These are phyloP conservation scores for Anagyrus pseudococci DNA, from an alignment of 2,888 invertebrate genomes.

Conservation along the genomic window DNA sequence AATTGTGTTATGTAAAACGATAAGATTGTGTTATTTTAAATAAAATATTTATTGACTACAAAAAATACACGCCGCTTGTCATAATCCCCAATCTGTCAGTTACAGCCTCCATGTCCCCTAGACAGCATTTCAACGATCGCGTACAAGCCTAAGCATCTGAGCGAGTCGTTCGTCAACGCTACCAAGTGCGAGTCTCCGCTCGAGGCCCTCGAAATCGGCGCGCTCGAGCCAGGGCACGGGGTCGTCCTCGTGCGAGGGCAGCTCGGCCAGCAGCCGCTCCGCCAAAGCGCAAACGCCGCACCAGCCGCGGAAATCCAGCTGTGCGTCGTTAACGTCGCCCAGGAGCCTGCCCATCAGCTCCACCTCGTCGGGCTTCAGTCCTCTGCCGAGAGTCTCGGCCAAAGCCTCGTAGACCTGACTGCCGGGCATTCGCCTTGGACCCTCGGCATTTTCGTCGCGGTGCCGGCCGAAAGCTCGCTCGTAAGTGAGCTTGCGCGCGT, in stretches of 20 bases:
- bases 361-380: conserved; percentile 65
- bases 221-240: conserved; percentile 64
- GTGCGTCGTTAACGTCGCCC: conserved; percentile 57
- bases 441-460: conserved; percentile 45
- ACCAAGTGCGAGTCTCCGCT: conserved; percentile 45
- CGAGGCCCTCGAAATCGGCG: conserved; percentile 53
- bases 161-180: conserved; percentile 43
- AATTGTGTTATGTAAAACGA: conserved; percentile 30
- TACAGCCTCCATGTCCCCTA: too few relatives aligned
- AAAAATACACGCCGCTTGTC: not conserved
- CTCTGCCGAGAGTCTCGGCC: conserved; percentile 70
- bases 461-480: conserved; percentile 49
- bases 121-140: conserved; percentile 45
- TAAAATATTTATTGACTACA: conserved; percentile 36
- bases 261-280: conserved; percentile 73
- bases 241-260: conserved; percentile 69
- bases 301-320: conserved; percentile 75
- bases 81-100: not conserved
- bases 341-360: conserved; percentile 63
- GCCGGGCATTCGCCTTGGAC: conserved; percentile 45
- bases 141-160: conserved; percentile 49
- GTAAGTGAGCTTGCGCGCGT: conserved; percentile 52
- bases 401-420: conserved; percentile 55
- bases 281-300: conserved; percentile 80
- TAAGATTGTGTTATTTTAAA: conserved; percentile 34